Evolutionary conservation across 2,888 invertebrate genomes (phyloP), one percentile per base, ranked within the genome.

Genomic region (Iphiclides podalirius): DNA sequence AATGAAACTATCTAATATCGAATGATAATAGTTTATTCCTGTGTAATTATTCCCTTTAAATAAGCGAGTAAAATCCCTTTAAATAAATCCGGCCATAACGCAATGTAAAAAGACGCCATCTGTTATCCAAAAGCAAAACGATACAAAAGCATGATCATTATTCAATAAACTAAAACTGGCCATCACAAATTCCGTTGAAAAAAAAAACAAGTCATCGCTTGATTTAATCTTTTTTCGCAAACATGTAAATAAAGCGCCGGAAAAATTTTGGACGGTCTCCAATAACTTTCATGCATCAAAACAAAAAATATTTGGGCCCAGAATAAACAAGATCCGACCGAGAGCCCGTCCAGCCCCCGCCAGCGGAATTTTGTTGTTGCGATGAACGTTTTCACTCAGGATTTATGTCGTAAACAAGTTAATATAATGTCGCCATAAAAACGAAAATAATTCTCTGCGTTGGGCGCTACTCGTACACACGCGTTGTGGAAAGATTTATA

Each of bases 271-370:
- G 43, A 43, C 6, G n/a, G n/a, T 20, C 13, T 35, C 35, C 43
- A 43, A 43, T 35, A 8, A 33, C 12, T 35, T 35, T 14, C 20
- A 14, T 34, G 6, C 20, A 36, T 44, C 36, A 26, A 36, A 36
- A 44, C 26, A 26, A 44, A 44, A 44, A 44, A 44, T 16, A 36
- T 44, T 44, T 26, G 16, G 36, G 26, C 28, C 8, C 7, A 23
- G 6, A 14, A 26, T 36, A 44, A 44, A 36, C 23, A 44, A 16
- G 13, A 26, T n/a, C 8, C 1, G 6, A 4, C n/a, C 14, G 9
- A 6, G 17, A 23, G 6, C 11, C n/a, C 20, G 20, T 7, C 6
- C 13, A 13, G 8, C 14, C 1, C 4, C 16, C 15, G 40, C 20
- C 46, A 23, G 39, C 9, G 35, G 26, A 47, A 47, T 35, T 38